Base-by-base conservation (phyloP, 1,140 invertebrate genomes). In the Heliconius eleuchia region DNA sequence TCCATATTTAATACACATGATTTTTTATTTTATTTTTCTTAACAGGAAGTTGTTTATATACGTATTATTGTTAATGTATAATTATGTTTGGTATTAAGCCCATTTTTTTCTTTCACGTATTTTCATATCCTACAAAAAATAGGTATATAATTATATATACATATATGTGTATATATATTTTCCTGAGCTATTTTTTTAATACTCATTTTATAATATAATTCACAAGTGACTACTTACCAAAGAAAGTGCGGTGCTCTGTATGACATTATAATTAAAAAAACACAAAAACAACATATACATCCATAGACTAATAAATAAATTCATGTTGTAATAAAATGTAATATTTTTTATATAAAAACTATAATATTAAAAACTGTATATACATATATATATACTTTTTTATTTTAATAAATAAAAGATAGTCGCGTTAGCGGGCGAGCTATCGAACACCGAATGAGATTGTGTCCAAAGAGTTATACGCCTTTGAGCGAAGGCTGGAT, bases 211-310 rank as follows among this genome's bases (percentile, higher is more conserved):
- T 34, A 6, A 34, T n/a, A 50, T 74, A 57, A 9, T 57, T 76
- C 3, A 30, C 1, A 66, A 66, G 19, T 30, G 1, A 66, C 27
- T 30, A 77, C 87, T 23, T 84, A 91, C 89, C 88, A 86, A 78
- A 66, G 84, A 84, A 9, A 87, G 85, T 70, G 85, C 13, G 82
- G 82, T 37, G 82, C 77, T 82, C 79, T 85, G 46, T 87, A 73
- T 80, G 71, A 85, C 83, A 70, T 88, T 85, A 79, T 82, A 86
- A 72, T 85, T 80, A 30, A 89, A 66, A 66, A 66, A 84, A 83
- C 86, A 88, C 80, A 91, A 78, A 66, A 88, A 74, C 27, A 79
- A 57, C 9, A 80, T 34, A 60, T 30, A 71, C 30, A 19, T 76
- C 50, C 71, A 76, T 66, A 60, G 77, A 76, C 55, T 76, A 57